Percentiles rank a stretch among this genome's conserved stretches.
phyloP scores from a whole-genome alignment of 2,797 vertebrate species.

The Scleropages formosus region DNA sequence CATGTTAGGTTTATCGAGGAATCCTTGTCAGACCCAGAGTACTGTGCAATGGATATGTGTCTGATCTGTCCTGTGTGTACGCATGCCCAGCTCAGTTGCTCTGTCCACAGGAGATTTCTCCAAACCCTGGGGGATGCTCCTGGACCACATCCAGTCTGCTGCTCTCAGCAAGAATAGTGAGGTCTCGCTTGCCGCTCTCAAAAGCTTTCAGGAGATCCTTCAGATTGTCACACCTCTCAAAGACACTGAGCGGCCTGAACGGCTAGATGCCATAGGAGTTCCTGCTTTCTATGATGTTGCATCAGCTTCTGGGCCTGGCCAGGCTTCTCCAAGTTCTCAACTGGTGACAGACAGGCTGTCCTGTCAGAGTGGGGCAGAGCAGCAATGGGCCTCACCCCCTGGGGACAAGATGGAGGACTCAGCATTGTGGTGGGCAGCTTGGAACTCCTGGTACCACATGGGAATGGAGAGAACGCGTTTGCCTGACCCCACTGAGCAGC shows the following conservation, averaged over 20 bases:
- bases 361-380: constrained; percentile 76
- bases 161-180: constrained; percentile 98
- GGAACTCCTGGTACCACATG: constrained; percentile 96
- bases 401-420: constrained; percentile 90
- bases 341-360: constrained; percentile 87
- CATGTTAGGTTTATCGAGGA: no score
- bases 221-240: constrained; percentile 89
- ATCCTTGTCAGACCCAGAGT: no score
- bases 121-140: constrained; percentile 94
- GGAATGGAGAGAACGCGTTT: constrained; percentile 93
- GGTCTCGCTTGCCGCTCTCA: constrained; percentile 95
- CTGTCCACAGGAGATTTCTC: constrained; percentile 85
- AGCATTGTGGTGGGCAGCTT: constrained; percentile 96
- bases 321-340: constrained; percentile 86
- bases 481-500: constrained; percentile 79
- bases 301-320: constrained; percentile 78
- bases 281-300: constrained; percentile 84
- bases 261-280: constrained; percentile 84
- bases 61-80: no score
- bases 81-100: neutral
- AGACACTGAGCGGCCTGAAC: constrained; percentile 87
- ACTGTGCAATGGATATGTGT: no score
- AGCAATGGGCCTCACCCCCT: constrained; percentile 60
- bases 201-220: constrained; percentile 98
- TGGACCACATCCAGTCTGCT: constrained; percentile 97